These are phyloP conservation scores for Chlamydotis undulata DNA, from an alignment of 2,113 vertebrate species.

Conservation along the genomic window DNA sequence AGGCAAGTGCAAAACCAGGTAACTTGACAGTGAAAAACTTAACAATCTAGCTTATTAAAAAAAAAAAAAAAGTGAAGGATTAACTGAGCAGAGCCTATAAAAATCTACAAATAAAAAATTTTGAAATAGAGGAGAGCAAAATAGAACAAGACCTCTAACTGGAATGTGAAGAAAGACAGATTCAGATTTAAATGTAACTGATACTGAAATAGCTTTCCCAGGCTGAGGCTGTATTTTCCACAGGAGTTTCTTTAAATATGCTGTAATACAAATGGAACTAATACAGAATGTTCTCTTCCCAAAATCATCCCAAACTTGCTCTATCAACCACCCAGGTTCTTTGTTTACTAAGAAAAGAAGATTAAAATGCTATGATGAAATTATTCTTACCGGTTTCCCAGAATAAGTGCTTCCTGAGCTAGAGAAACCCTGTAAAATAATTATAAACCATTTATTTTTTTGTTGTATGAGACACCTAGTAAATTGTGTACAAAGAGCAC, in stretches of 20 bases:
- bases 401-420: slow-evolving; percentile 38
- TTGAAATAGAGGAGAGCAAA: not conserved
- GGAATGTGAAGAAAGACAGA: not conserved
- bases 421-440: slow-evolving; percentile 17
- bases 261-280: not conserved
- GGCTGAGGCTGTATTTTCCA: not conserved
- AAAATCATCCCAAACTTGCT: not conserved
- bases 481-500: not conserved
- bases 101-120: not conserved
- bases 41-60: not conserved
- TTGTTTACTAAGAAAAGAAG: not conserved
- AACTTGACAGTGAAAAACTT: not conserved
- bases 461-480: not conserved
- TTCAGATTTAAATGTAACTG: not conserved
- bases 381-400: slow-evolving; percentile 23
- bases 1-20: not conserved
- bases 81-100: not conserved
- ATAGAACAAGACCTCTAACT: not conserved
- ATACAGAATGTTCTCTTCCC: not conserved
- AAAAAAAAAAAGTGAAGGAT: not conserved
- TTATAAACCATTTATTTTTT: not conserved
- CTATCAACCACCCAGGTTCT: not conserved
- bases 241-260: not conserved
- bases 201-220: not conserved
- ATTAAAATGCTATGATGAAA: not conserved